phyloP scores from a whole-genome alignment of 1,140 invertebrate genomes.

The Temnothorax nylanderi region DNA sequence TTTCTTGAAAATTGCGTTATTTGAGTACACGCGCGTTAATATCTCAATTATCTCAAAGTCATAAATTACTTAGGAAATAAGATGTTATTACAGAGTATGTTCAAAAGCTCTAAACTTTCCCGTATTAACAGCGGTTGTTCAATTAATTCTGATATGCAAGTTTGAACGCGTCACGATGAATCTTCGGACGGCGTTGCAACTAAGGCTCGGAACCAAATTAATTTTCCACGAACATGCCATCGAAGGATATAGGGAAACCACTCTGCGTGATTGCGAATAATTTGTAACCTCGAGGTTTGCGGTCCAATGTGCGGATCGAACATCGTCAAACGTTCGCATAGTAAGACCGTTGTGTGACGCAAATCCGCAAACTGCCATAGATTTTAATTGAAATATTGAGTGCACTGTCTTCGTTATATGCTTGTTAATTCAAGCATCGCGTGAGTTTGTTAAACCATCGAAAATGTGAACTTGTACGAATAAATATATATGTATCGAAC shows the following conservation, averaged over 20 bases:
- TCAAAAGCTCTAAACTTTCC: neutral
- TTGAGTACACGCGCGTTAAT: neutral
- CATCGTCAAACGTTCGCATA: constrained; percentile 31
- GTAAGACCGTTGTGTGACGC: constrained; percentile 39
- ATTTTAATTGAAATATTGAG: constrained; percentile 52
- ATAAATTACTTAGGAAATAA: neutral
- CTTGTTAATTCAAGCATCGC: constrained; percentile 10
- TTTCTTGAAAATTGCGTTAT: neutral
- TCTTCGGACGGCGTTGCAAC: constrained; percentile 49
- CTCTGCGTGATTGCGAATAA: constrained; percentile 68
- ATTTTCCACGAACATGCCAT: constrained; percentile 58
- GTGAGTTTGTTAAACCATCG: neutral
- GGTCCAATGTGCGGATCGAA: constrained; percentile 64
- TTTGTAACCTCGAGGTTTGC: constrained; percentile 67
- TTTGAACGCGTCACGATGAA: constrained; percentile 38
- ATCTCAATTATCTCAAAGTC: neutral
- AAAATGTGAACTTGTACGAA: neutral
- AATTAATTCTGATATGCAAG: constrained; percentile 56
- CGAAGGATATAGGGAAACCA: constrained; percentile 68
- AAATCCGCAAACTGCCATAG: constrained; percentile 48
- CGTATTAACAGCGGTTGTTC: constrained; percentile 9
- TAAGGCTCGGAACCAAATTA: constrained; percentile 55
- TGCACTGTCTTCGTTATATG: neutral
- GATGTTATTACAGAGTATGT: neutral
- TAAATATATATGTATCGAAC: neutral